phyloP scores from a whole-genome alignment of 2,113 vertebrate species.

The Rhinolophus ferrumequinum region DNA sequence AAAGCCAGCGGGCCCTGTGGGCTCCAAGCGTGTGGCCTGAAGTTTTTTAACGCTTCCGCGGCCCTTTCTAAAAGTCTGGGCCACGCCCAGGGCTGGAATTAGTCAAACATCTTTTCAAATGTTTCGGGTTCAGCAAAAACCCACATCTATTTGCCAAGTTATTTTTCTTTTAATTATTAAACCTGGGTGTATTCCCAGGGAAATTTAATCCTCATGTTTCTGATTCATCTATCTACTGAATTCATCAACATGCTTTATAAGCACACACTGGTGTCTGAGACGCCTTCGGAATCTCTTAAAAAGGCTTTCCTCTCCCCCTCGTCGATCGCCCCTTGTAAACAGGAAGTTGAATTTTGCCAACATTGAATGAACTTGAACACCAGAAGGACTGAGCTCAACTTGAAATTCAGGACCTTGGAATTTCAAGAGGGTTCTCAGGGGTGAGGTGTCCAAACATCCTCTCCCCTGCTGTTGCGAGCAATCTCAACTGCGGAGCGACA shows the following conservation, averaged over 20 bases:
- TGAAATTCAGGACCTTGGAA: not conserved
- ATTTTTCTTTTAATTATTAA: slow-evolving; percentile 45
- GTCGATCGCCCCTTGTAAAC: not conserved
- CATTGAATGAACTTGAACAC: not conserved
- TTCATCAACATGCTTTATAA: not conserved
- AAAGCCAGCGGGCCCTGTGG: not conserved
- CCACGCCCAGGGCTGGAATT: not conserved
- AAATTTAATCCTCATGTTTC: not conserved
- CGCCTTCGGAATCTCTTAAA: not conserved
- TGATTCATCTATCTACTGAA: not conserved
- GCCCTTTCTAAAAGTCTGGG: not conserved
- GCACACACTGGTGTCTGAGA: not conserved
- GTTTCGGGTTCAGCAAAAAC: slow-evolving; percentile 48
- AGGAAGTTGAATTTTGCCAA: slow-evolving; percentile 49
- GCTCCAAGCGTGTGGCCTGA: not conserved
- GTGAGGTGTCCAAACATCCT: slow-evolving; percentile 33
- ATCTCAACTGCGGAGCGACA: rapidly evolving
- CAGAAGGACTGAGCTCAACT: not conserved
- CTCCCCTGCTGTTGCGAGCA: not conserved
- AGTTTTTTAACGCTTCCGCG: rapidly evolving
- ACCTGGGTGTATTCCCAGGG: not conserved
- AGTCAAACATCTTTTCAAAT: slow-evolving; percentile 26
- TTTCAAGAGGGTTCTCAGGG: not conserved
- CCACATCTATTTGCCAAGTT: slow-evolving; percentile 8
- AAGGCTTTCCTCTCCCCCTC: not conserved